These are phyloP conservation scores for Asobara japonica DNA, from an alignment of 1,140 invertebrate species.

Conservation along the genomic window DNA sequence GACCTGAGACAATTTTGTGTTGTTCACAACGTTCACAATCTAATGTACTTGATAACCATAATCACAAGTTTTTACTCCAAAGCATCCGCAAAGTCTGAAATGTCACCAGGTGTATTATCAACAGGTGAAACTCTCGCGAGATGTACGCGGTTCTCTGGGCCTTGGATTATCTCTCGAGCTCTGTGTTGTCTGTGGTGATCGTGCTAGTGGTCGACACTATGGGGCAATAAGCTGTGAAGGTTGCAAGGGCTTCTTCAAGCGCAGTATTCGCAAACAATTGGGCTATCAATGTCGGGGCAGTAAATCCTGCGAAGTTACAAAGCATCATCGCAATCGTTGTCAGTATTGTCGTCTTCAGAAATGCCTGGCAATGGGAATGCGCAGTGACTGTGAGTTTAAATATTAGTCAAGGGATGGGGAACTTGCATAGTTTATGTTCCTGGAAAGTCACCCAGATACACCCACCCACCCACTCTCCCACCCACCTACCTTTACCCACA, in stretches of 20 bases:
- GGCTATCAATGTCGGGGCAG: constrained; percentile 95
- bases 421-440: too few relatives aligned
- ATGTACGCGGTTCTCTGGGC: constrained; percentile 61
- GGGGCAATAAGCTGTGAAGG: constrained; percentile 94
- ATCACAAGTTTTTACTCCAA: too few relatives aligned
- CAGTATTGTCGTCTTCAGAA: constrained; percentile 98
- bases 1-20: too few relatives aligned
- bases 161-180: constrained; percentile 77
- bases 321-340: constrained; percentile 95
- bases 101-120: too few relatives aligned
- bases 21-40: too few relatives aligned
- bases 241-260: constrained; percentile 93
- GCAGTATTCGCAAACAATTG: constrained; percentile 92
- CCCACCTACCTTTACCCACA: too few relatives aligned
- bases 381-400: constrained; percentile 93
- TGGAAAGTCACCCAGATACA: too few relatives aligned
- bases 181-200: constrained; percentile 94
- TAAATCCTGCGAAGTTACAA: constrained; percentile 97
- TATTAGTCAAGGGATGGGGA: constrained; percentile 7
- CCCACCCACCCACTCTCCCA: too few relatives aligned
- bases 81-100: too few relatives aligned
- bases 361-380: constrained; percentile 96
- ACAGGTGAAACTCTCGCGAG: constrained; percentile 62
- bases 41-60: too few relatives aligned
- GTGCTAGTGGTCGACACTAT: constrained; percentile 93